Conservation (phyloP, 2,113 vertebrate genomes). For the Danio rerio region DNA sequence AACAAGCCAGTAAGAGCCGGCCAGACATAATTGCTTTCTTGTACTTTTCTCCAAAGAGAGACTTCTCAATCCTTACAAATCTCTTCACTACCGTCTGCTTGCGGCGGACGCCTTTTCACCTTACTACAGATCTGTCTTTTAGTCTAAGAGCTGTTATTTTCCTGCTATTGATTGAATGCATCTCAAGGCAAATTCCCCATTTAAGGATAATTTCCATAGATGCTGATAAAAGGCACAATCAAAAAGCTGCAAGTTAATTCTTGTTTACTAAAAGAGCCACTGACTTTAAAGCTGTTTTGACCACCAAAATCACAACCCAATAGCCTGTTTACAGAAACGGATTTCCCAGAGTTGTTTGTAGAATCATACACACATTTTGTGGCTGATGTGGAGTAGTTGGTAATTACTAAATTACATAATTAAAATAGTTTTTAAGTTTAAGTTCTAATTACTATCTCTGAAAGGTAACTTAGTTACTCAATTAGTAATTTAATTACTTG, state of each 20-base stretch:
- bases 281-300: slow-evolving; percentile 10
- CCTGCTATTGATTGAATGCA: slow-evolving; percentile 36
- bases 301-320: slow-evolving; percentile 7
- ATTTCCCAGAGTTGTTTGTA: neutral
- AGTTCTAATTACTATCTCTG: neutral
- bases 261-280: slow-evolving; percentile 40
- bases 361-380: neutral
- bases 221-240: slow-evolving; percentile 42
- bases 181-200: slow-evolving; percentile 39
- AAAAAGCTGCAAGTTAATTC: slow-evolving; percentile 50
- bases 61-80: slow-evolving; percentile 58
- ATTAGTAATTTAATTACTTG: too few species aligned
- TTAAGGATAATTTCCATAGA: slow-evolving; percentile 36
- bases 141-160: slow-evolving; percentile 41
- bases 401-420: too few species aligned
- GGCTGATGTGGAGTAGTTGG: neutral
- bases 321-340: neutral
- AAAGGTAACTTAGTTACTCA: too few species aligned
- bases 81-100: slow-evolving; percentile 30
- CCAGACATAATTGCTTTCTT: slow-evolving; percentile 50
- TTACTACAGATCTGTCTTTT: slow-evolving; percentile 41
- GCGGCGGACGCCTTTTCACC: neutral
- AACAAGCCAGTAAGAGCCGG: slow-evolving; percentile 11
- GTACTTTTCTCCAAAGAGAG: slow-evolving; percentile 43
- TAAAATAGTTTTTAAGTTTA: too few species aligned